Evolutionary conservation across 2,113 vertebrate genomes (phyloP).

Genomic region (Orientallactaga bullata): DNA sequence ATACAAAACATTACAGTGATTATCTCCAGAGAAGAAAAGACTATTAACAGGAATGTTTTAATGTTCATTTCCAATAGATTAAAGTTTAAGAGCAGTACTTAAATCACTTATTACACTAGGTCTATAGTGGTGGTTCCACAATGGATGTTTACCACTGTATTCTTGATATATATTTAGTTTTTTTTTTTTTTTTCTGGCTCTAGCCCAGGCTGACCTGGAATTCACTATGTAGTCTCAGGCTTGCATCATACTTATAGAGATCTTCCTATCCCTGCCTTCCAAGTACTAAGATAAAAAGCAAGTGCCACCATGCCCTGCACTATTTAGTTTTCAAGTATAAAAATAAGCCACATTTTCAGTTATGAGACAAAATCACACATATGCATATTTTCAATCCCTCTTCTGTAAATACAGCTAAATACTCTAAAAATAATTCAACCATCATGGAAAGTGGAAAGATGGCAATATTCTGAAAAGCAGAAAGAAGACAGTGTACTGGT

Average conservation of each 20-base stretch:
- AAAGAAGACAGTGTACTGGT: background rate
- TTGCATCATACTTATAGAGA: too few species aligned
- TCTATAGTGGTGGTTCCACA: background rate
- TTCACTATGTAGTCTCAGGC: too few species aligned
- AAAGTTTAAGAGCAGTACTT: background rate
- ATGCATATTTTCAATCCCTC: background rate
- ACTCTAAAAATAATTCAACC: too few species aligned
- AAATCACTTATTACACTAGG: background rate
- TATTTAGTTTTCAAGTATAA: background rate
- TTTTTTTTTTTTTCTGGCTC: too few species aligned
- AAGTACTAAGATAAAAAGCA: too few species aligned
- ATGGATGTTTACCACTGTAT: background rate
- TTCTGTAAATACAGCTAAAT: background rate
- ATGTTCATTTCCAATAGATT: too few species aligned
- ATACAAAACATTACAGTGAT: background rate
- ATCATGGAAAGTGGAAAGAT: background rate
- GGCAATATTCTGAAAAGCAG: background rate
- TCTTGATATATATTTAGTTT: background rate
- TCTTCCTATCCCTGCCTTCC: too few species aligned
- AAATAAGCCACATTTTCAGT: background rate
- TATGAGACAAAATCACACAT: background rate
- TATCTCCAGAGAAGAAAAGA: background rate
- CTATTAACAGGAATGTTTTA: background rate
- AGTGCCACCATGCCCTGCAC: too few species aligned
- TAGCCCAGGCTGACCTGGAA: too few species aligned